These are phyloP conservation scores for Phoenicopterus ruber DNA, from an alignment of 2,113 vertebrate species.

Conservation along the genomic window DNA sequence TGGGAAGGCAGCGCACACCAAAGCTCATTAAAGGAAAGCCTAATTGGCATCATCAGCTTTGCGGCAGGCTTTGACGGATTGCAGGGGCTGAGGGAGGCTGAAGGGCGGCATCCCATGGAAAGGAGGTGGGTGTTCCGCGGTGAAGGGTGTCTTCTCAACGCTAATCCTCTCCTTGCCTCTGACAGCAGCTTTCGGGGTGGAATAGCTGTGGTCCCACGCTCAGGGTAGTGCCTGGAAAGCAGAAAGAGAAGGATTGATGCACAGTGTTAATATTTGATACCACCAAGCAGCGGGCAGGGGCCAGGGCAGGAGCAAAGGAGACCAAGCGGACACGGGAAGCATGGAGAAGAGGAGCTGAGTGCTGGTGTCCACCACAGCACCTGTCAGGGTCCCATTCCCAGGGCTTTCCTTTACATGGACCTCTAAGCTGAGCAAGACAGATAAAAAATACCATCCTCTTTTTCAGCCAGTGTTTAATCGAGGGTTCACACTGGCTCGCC, in stretches of 20 bases:
- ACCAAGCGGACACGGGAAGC: fast-evolving
- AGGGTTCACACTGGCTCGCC: background rate
- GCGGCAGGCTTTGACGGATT: background rate
- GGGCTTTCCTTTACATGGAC: background rate
- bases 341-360: background rate
- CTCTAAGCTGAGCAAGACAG: background rate
- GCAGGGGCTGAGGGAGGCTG: background rate
- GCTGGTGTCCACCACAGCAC: background rate
- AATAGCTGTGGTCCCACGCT: fast-evolving
- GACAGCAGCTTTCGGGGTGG: background rate
- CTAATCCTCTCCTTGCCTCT: background rate
- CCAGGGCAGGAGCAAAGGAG: background rate
- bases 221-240: background rate
- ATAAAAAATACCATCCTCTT: background rate
- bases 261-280: background rate
- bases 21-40: background rate
- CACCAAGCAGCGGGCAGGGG: background rate
- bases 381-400: background rate
- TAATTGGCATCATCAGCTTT: background rate
- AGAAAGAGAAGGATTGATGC: background rate
- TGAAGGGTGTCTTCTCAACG: background rate
- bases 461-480: background rate
- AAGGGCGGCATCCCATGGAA: background rate
- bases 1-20: background rate
- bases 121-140: background rate